Conservation (phyloP, 2,113 vertebrate species). For the Pollachius pollachius region DNA sequence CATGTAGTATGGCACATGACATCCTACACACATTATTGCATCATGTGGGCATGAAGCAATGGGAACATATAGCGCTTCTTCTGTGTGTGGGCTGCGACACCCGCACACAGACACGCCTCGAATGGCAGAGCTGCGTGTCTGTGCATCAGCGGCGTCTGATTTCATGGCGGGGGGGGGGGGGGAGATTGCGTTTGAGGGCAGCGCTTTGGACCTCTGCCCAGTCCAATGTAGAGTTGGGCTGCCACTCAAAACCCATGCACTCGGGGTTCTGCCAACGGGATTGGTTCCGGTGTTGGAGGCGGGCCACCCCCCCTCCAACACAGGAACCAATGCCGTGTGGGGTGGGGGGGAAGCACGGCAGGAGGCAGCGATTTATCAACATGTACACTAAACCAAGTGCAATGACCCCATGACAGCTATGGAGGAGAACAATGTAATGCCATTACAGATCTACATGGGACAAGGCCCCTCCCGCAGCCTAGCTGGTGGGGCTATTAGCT, state of each 20-base stretch:
- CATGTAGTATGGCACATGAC: no score
- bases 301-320: slow-evolving; percentile 4
- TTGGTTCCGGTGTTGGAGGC: neutral
- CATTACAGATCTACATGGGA: neutral
- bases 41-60: no score
- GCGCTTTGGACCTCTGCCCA: no score
- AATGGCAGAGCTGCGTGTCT: neutral
- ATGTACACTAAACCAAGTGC: slow-evolving; percentile 21
- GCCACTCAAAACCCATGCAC: no score
- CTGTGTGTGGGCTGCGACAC: no score
- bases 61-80: no score
- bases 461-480: no score
- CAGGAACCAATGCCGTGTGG: no score
- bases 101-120: no score
- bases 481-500: neutral
- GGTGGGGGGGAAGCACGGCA: slow-evolving; percentile 39
- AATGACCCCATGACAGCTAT: slow-evolving; percentile 42
- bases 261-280: slow-evolving; percentile 40
- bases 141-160: neutral
- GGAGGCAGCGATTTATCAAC: slow-evolving; percentile 50
- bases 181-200: neutral
- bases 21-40: no score
- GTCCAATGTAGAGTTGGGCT: no score
- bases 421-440: slow-evolving; percentile 2
- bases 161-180: neutral